Evolutionary conservation across 2,113 vertebrate genomes (phyloP), one percentile per base, ranked within the genome.

Genomic region (Eublepharis macularius): DNA sequence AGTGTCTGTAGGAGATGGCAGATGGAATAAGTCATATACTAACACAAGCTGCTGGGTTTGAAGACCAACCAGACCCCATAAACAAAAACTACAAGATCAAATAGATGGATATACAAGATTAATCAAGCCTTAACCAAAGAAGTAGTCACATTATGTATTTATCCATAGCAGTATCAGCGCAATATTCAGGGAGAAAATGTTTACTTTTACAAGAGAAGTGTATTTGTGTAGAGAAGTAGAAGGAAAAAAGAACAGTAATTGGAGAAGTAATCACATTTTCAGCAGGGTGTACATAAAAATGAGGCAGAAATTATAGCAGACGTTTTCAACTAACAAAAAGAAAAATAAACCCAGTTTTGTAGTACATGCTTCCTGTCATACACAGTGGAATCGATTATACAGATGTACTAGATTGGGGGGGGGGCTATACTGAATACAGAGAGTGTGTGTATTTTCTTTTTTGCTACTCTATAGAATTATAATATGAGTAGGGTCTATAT

Each of bases 51-150:
- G 1, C 72, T 32, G 29, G 29, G 41, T 80, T 76, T 68, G 79
- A 81, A 89, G n/a, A 49, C 65, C 57, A 82, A 45, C 43, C 12
- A 21, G 70, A 70, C 76, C 17, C 47, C 3, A 81, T 45, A 82
- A 73, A 81, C 74, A 80, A 41, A 73, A 80, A 63, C 14, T 81
- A 24, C 34, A 57, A 91, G 41, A 87, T 93, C 41, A 83, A 77
- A 84, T 47, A 74, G 68, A 49, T 29, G 21, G 39, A 43, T 88
- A 92, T 39, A 39, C 0, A 0, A 54, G 66, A 88, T 57, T 63
- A 51, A 76, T 66, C 86, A 54, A 43, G 65, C 76, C 43, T 81
- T 81, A 21, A 29, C 78, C 36, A 34, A 54, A 49, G 63, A 24
- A 39, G 82, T 41, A 90, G 65, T 34, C 81, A 73, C 72, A 51